A percentile compares a stretch with the other conserved stretches of the same genome.
Evolutionary conservation across 2,113 vertebrate species (phyloP).

Genomic region (Ctenodactylus gundi): DNA sequence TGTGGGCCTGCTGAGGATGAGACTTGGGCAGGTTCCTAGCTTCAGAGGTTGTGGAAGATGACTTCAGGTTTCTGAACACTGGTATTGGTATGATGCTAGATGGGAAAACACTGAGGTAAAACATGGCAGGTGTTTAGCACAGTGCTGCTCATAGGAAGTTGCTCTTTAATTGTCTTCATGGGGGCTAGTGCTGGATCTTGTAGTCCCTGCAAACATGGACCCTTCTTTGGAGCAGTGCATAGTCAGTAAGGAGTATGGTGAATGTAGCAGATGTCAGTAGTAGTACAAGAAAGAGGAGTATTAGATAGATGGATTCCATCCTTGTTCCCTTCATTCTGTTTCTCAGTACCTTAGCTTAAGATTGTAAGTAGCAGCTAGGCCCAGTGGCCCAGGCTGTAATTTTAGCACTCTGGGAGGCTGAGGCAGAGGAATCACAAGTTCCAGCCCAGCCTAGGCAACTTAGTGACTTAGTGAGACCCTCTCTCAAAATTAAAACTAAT

Average conservation of each 20-base stretch:
- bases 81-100: not conserved
- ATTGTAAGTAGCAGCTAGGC: not conserved
- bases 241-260: not conserved
- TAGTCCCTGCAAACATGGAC: not conserved
- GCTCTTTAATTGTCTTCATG: not conserved
- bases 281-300: constrained; percentile 18
- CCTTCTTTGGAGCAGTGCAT: not conserved
- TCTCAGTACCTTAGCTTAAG: not conserved
- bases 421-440: too few species aligned
- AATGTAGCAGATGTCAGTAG: not conserved
- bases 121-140: not conserved
- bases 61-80: not conserved
- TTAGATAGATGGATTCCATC: not conserved
- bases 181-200: not conserved
- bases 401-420: too few species aligned
- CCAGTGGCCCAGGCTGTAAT: too few species aligned
- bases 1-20: too few species aligned
- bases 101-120: not conserved
- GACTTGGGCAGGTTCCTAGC: not conserved
- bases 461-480: too few species aligned
- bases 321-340: not conserved
- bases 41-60: constrained; percentile 11
- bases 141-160: not conserved
- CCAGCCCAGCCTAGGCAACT: too few species aligned
- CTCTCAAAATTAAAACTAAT: too few species aligned